phyloP scores from a whole-genome alignment of 2,797 vertebrate species.

The Cirrhinus molitorella region DNA sequence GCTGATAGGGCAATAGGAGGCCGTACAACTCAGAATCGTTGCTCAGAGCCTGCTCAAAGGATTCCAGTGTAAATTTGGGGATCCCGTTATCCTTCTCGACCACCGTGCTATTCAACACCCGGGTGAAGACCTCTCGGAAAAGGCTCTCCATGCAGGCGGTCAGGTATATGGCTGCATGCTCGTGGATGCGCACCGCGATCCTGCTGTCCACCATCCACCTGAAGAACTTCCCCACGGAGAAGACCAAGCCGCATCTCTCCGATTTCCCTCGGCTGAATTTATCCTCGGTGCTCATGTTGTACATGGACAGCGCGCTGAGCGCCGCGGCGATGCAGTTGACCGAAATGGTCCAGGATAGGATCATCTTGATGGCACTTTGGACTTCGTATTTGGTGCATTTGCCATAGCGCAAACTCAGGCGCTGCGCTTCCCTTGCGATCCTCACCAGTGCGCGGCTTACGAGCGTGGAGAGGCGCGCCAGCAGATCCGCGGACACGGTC shows the following conservation, averaged over 20 bases:
- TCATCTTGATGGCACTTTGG: conserved; percentile 92
- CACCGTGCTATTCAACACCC: conserved; percentile 76
- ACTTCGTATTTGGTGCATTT: conserved; percentile 97
- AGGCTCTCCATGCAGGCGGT: conserved; percentile 92
- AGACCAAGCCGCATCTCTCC: conserved; percentile 89
- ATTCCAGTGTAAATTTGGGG: conserved; percentile 85
- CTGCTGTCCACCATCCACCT: conserved; percentile 97
- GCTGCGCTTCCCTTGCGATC: conserved; percentile 91
- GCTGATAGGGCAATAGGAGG: conserved; percentile 90
- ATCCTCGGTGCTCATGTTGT: conserved; percentile 95
- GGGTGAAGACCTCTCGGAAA: conserved; percentile 88
- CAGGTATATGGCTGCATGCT: conserved; percentile 97
- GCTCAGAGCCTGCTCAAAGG: conserved; percentile 90
- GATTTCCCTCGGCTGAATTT: conserved; percentile 94
- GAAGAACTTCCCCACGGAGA: conserved; percentile 95
- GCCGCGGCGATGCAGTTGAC: conserved; percentile 87
- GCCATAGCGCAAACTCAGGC: conserved; percentile 93
- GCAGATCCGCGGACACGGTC: conserved; percentile 81
- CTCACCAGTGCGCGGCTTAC: conserved; percentile 91
- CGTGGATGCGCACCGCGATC: conserved; percentile 91
- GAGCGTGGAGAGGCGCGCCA: conserved; percentile 88
- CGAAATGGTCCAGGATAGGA: conserved; percentile 91
- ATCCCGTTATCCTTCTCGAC: conserved; percentile 82
- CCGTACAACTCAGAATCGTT: conserved; percentile 94
- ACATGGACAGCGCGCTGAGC: conserved; percentile 89